Evolutionary conservation across 2,888 invertebrate genomes (phyloP).

Genomic region (Morpho helenor): DNA sequence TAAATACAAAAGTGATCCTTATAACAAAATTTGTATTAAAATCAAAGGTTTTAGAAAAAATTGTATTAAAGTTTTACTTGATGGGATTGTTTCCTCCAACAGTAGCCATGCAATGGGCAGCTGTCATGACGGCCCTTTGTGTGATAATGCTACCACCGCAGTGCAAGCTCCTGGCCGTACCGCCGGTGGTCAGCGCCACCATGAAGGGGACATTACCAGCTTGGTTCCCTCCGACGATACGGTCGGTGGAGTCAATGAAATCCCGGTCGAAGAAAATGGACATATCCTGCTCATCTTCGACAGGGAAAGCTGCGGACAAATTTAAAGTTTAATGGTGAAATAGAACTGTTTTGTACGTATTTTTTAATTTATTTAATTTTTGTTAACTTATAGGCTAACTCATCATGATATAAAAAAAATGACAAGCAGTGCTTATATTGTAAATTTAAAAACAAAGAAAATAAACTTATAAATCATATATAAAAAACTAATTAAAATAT

Average conservation of each 20-base stretch:
- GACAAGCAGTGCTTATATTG: too few relatives aligned
- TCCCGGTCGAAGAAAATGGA: constrained; percentile 45
- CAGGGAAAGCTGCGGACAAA: constrained; percentile 44
- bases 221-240: constrained; percentile 51
- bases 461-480: too few relatives aligned
- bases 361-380: too few relatives aligned
- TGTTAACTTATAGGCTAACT: too few relatives aligned
- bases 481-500: too few relatives aligned
- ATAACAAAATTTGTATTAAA: too few relatives aligned
- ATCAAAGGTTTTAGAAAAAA: too few relatives aligned
- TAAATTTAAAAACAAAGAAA: too few relatives aligned
- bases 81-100: constrained; percentile 20
- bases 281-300: constrained; percentile 39
- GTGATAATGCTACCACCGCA: constrained; percentile 54
- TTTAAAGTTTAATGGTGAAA: background rate
- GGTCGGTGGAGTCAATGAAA: constrained; percentile 32
- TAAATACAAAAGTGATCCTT: too few relatives aligned
- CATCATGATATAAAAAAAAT: too few relatives aligned
- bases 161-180: constrained; percentile 28
- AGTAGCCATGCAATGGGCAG: constrained; percentile 55
- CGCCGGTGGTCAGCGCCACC: constrained; percentile 33
- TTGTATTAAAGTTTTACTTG: background rate
- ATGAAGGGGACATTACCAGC: constrained; percentile 52
- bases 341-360: background rate
- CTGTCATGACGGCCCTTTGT: constrained; percentile 45